Percentiles rank a stretch among this genome's conserved stretches.
These are phyloP conservation scores for Wasmannia auropunctata DNA, from an alignment of 1,140 invertebrate genomes.

Conservation along the genomic window DNA sequence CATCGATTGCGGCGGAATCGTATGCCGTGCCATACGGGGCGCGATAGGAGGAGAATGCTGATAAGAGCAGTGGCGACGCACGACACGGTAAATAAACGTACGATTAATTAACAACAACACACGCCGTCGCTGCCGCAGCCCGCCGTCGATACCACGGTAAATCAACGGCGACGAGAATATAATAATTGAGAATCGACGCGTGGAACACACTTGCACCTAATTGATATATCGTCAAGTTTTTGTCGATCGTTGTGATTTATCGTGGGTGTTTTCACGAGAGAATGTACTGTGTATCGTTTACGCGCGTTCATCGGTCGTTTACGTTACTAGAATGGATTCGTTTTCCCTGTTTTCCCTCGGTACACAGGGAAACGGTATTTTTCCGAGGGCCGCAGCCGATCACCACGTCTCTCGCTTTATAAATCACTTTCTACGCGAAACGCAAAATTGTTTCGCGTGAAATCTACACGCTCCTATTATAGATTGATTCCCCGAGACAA, in stretches of 20 bases:
- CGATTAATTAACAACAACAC: constrained; percentile 66
- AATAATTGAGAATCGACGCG: constrained; percentile 69
- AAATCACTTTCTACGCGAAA: constrained; percentile 41
- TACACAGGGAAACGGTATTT: neutral
- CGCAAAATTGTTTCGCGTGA: constrained; percentile 6
- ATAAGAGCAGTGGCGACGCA: constrained; percentile 10
- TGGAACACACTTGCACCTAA: constrained; percentile 52
- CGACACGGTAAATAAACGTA: constrained; percentile 50
- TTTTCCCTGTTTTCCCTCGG: neutral
- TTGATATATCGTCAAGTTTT: constrained; percentile 71
- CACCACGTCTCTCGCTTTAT: constrained; percentile 21
- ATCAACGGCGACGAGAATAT: constrained; percentile 62
- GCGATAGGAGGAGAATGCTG: constrained; percentile 35
- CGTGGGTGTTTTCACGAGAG: neutral
- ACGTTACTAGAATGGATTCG: constrained; percentile 36
- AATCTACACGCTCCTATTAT: neutral
- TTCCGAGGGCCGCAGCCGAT: neutral
- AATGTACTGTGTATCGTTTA: neutral
- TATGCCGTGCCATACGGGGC: neutral
- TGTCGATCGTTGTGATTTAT: constrained; percentile 52
- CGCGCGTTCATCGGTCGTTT: constrained; percentile 38
- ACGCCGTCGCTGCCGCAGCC: neutral
- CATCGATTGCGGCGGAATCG: constrained; percentile 25
- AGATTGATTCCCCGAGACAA: constrained; percentile 17
- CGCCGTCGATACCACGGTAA: constrained; percentile 51